Conservation (phyloP, 2,113 vertebrate genomes). For the Campylomormyrus tamandua region DNA sequence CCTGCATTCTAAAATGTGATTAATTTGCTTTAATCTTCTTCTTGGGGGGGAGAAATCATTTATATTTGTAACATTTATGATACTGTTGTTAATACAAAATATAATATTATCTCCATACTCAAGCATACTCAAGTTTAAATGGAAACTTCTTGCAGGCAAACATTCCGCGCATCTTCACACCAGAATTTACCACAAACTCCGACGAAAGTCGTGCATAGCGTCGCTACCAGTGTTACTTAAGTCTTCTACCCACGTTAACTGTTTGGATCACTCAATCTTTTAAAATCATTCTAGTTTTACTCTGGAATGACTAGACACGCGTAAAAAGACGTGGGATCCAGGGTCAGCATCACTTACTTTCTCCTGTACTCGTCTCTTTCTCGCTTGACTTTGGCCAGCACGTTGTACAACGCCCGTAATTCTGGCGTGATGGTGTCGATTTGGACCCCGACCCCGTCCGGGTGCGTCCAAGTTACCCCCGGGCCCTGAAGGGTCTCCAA, state of each 20-base stretch:
- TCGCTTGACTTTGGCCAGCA: conserved; percentile 72
- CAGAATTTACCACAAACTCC: not conserved
- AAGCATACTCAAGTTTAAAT: not conserved
- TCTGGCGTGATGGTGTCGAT: conserved; percentile 77
- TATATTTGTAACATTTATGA: not conserved
- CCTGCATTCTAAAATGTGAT: not conserved
- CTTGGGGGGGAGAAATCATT: not conserved
- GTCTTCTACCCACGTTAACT: not conserved
- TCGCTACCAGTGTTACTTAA: not conserved
- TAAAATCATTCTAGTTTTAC: not conserved
- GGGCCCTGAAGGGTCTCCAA: conserved; percentile 70
- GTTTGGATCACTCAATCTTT: not conserved
- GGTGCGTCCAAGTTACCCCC: conserved; percentile 68
- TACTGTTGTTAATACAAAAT: not conserved
- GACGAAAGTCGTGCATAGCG: not conserved
- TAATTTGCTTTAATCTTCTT: not conserved
- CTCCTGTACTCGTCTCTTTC: conserved; percentile 69
- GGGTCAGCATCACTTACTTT: conserved; percentile 51
- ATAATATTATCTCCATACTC: not conserved
- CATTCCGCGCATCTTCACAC: not conserved
- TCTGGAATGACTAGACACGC: not conserved
- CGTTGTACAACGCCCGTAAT: conserved; percentile 70
- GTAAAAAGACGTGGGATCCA: not conserved
- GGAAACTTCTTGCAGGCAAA: not conserved
- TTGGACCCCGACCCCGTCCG: conserved; percentile 72